phyloP scores from a whole-genome alignment of 2,113 vertebrate species.

The Atractosteus spatula region DNA sequence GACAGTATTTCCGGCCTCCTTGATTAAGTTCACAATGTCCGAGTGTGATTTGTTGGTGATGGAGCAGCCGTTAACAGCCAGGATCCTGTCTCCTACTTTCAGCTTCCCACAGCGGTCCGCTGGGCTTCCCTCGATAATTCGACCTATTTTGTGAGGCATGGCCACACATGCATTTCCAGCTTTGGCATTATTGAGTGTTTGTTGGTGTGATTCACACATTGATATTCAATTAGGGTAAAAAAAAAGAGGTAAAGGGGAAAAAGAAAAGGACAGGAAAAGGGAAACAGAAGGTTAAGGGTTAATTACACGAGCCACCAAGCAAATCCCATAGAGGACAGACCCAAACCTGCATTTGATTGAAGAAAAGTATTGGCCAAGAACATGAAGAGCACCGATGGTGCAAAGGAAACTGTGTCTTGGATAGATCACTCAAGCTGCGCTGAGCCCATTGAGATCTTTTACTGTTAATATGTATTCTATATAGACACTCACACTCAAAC shows the following conservation, averaged over 20 bases:
- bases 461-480: no score
- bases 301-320: conserved; percentile 81
- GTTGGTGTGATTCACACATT: conserved; percentile 30
- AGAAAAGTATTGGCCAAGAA: conserved; percentile 63
- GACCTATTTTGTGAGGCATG: conserved; percentile 99
- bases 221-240: conserved; percentile 52
- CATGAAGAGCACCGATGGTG: not conserved
- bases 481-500: no score
- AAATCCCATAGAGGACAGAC: conserved; percentile 77
- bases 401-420: no score
- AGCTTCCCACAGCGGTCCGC: conserved; percentile 97
- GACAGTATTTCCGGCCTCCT: conserved; percentile 97
- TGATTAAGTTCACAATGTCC: conserved; percentile 99
- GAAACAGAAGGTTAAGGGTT: conserved; percentile 83
- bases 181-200: conserved; percentile 68
- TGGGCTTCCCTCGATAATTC: conserved; percentile 98
- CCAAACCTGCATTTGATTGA: conserved; percentile 59
- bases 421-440: no score
- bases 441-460: no score
- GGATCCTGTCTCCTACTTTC: conserved; percentile 97
- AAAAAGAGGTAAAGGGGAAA: conserved; percentile 60
- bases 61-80: conserved; percentile 94
- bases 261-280: conserved; percentile 79
- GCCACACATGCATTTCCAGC: conserved; percentile 99
- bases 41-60: conserved; percentile 99